Evolutionary conservation across 2,888 invertebrate species (phyloP), one percentile per base, ranked within the genome.

Genomic region (Lacanobia wlatinum): DNA sequence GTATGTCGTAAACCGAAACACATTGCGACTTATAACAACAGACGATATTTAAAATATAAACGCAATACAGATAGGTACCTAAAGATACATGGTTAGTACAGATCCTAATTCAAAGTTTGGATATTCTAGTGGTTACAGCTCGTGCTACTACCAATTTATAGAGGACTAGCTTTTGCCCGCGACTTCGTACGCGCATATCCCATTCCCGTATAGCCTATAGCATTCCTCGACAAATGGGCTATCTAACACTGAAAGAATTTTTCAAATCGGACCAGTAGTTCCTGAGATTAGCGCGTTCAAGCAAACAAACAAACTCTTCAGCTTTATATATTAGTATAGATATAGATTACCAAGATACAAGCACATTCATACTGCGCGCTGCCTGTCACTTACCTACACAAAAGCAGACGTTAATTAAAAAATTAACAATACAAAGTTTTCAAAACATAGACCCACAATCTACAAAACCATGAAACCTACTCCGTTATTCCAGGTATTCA

Each of bases 1-100:
- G 74, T 85, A 80, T 78, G 84, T 86, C 88, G 85, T 90, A 88
- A 90, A 90, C 82, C 79, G 80, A 81, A 84, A 86, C 78, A 87
- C 82, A 84, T 85, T 87, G 83, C 82, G 77, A 90, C 81, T 87
- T 87, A 85, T 87, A 80, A 80, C 78, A 87, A 84, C 84, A 62
- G 23, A 69, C 68, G 53, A 80, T 70, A 53, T 64, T 69, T 71
- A 63, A 67, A 43, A 73, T 60, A 18, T 66, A 75, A 53, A 46
- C 14, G 7, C 18, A 40, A 38, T 16, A 70, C 9, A 40, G 40
- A 59, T 52, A 46, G 3, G 2, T n/a, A 14, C 7, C n/a, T 38
- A 67, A 10, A 12, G 14, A 28, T 0, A 0, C 14, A 60, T 1
- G 53, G 4, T 28, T n/a, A 7, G 2, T 46, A 18, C 14, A 16